Evolutionary conservation across 2,113 vertebrate species (phyloP), one percentile per base, ranked within the genome.

Genomic region (Lynx canadensis): DNA sequence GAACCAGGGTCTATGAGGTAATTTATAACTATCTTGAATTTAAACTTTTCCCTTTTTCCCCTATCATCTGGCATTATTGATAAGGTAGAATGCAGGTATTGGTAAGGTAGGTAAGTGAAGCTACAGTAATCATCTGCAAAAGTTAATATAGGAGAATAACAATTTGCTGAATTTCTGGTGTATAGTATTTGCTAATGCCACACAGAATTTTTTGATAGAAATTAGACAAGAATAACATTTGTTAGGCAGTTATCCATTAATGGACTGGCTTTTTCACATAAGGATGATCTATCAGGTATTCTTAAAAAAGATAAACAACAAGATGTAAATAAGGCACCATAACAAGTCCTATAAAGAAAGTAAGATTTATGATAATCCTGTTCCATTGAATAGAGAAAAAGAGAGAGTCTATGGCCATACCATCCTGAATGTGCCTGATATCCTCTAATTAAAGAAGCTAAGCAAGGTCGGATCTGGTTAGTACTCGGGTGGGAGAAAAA

Each of bases 11-110:
- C 15, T 92, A 57, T 79, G 66, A 82, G 57, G 76, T 82, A 95
- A 97, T 97, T 97, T 84, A 91, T 25, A 97, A 91, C 52, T 94
- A 97, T 96, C 60, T 97, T 84, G 50, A 89, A 86, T 94, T 96
- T 95, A 89, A 96, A 91, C 15, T 92, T 97, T 55, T 93, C 93
- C n/a, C n/a, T 95, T 97, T 96, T 87, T 10, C 81, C 97, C 38
- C 57, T 87, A 80, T 92, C 91, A 86, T 73, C 27, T 91, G 36
- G 18, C 48, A 91, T 88, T 88, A 81, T 63, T 78, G 80, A 94
- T 69, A 96, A 78, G 65, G 90, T 41, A 41, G 41, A 41, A 41
- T 41, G 41, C 5, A 6, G 41, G 41, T 41, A 41, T 41, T 41
- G 41, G 41, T 41, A 6, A 41, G 41, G 41, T 41, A 41, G 5